Conservation (phyloP, 2,797 vertebrate species). For the Propithecus deckenii region DNA sequence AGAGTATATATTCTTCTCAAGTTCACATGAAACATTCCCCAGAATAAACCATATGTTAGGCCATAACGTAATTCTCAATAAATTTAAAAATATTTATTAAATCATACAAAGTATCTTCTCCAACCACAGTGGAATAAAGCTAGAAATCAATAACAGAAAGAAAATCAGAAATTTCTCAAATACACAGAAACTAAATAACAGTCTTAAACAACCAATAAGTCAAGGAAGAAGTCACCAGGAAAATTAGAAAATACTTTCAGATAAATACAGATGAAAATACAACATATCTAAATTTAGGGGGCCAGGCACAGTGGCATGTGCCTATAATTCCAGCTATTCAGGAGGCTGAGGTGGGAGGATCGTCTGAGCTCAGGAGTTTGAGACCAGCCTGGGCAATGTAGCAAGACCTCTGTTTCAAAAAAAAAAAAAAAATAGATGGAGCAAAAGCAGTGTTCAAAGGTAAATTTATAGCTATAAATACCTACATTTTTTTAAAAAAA, state of each 20-base stretch:
- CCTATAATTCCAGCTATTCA: neutral
- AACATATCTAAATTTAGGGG: neutral
- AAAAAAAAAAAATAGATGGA: neutral
- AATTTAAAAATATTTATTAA: neutral
- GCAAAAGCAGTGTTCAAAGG: neutral
- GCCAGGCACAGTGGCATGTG: neutral
- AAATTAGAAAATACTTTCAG: neutral
- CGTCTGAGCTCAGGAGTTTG: neutral
- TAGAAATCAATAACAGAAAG: neutral
- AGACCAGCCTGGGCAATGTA: neutral
- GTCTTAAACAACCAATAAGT: neutral
- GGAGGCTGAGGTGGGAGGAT: neutral
- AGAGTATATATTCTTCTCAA: neutral
- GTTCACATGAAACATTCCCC: neutral
- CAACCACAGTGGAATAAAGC: neutral
- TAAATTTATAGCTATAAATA: neutral
- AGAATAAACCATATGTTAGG: neutral
- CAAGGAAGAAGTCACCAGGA: neutral
- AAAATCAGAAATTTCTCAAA: slow-evolving; percentile 3
- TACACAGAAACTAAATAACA: neutral
- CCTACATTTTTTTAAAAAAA: neutral
- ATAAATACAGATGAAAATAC: neutral
- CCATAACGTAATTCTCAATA: neutral
- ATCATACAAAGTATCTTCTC: neutral
- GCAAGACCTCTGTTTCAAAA: neutral